A percentile compares a stretch with the other conserved stretches of the same genome.
phyloP scores from a whole-genome alignment of 2,113 vertebrate genomes.

The Cyphomyrus plagiostoma region DNA sequence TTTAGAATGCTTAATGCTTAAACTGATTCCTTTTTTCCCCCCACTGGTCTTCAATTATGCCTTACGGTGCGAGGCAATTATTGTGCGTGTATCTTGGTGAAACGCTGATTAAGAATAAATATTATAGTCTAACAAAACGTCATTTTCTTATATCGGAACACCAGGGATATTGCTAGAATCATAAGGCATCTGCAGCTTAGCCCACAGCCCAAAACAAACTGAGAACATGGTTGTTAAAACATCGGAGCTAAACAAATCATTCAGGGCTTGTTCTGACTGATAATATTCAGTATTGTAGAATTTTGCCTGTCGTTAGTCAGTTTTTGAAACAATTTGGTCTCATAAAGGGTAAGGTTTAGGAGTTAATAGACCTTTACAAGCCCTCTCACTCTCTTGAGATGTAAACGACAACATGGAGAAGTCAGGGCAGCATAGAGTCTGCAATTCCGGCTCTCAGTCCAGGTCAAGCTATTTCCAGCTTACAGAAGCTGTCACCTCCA shows the following conservation, averaged over 20 bases:
- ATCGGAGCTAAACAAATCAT: neutral
- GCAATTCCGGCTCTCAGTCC: constrained; percentile 41
- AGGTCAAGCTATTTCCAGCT: constrained; percentile 54
- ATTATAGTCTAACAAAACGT: neutral
- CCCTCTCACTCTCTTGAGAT: constrained; percentile 36
- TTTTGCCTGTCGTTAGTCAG: constrained; percentile 43
- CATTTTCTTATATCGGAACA: neutral
- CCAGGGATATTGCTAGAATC: neutral
- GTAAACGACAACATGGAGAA: constrained; percentile 40
- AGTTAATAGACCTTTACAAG: constrained; percentile 32
- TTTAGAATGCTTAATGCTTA: constrained; percentile 23
- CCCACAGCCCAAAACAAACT: neutral
- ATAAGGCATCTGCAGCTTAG: neutral
- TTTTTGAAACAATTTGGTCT: neutral
- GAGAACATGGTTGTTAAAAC: neutral
- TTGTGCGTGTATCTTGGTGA: neutral
- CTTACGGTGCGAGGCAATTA: neutral
- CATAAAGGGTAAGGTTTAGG: constrained; percentile 14
- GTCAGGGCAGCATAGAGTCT: constrained; percentile 39
- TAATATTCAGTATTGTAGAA: neutral
- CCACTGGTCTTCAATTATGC: neutral
- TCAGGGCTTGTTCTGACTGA: neutral
- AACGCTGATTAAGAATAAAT: neutral
- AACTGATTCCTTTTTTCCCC: neutral
- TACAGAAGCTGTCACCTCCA: constrained; percentile 34